Evolutionary conservation across 1,140 invertebrate genomes (phyloP), one percentile per base, ranked within the genome.

Genomic region (Aphelenchoides avenae): DNA sequence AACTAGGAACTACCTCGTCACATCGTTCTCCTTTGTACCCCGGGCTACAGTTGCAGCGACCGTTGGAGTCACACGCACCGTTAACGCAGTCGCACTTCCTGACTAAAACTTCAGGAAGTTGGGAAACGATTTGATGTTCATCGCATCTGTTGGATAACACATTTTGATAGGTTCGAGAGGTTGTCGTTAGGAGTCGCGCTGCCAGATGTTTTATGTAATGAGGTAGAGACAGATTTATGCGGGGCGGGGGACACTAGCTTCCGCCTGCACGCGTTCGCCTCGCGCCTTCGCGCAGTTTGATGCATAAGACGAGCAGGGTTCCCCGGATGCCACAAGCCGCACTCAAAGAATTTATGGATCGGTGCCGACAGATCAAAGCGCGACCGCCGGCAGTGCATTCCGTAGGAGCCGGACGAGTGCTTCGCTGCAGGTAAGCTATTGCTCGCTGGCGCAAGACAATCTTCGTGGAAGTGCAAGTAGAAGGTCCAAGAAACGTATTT

Each of bases 21-120:
- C 57, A 60, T 4, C 29, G 22, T n/a, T 24, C 39, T n/a, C 57
- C 57, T 26, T 40, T 26, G 15, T 43, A 64, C 1, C 57, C 57
- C 33, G 34, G 27, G 20, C 36, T 20, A 26, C 57, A 60, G 20
- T 41, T 7, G 22, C 57, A 60, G 22, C 34, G 30, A 27, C 24
- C 33, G 11, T 47, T 26, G 18, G 53, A 18, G 7, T 57, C 30
- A 18, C 57, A 60, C 42, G 40, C 42, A 9, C 60, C 57, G 40
- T 60, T 46, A 34, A 47, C 39, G 30, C 57, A 60, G 13, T 60
- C 24, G 47, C 56, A 58, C n/a, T 34, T 27, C 5, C 11, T 20
- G 20, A 1, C 20, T 41, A 55, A 57, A 37, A n/a, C 41, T 0
- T 24, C n/a, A 52, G 18, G 18, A 36, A 36, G 18, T 13, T 36